Percentiles rank a stretch among this genome's conserved stretches.
Conservation (phyloP, 2,797 vertebrate species). For the Tokudaia tokunoshimensis region DNA sequence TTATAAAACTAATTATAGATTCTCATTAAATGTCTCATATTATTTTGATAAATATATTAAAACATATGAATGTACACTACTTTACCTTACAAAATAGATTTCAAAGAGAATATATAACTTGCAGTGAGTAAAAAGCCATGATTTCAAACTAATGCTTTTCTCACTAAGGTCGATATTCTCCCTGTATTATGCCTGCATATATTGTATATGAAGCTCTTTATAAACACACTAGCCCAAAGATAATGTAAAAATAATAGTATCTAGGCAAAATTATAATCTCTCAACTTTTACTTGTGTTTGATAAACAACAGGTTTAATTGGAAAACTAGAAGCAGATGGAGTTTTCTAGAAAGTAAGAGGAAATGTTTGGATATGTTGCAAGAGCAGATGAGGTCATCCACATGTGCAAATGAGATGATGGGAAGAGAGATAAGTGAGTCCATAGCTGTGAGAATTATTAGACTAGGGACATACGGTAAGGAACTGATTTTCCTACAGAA, state of each 20-base stretch:
- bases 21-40: slow-evolving; percentile 34
- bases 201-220: not conserved
- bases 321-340: slow-evolving; percentile 28
- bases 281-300: slow-evolving; percentile 34
- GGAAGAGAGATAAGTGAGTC: not conserved
- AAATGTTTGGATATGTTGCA: slow-evolving; percentile 24
- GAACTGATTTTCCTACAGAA: fast-evolving
- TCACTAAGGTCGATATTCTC: not conserved
- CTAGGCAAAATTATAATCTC: slow-evolving; percentile 43
- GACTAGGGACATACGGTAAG: not conserved
- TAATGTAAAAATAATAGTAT: not conserved
- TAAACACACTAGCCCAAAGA: not conserved
- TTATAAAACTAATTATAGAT: slow-evolving; percentile 19
- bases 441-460: not conserved
- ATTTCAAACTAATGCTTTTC: not conserved
- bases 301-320: slow-evolving; percentile 39
- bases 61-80: not conserved
- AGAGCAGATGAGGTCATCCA: slow-evolving; percentile 6
- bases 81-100: not conserved
- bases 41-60: slow-evolving; percentile 22
- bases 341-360: not conserved
- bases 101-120: not conserved
- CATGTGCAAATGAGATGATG: not conserved
- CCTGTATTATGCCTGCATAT: not conserved
- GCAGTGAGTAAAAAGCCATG: not conserved